Base-by-base conservation (phyloP, 2,888 invertebrate genomes). In the Plusia festucae region DNA sequence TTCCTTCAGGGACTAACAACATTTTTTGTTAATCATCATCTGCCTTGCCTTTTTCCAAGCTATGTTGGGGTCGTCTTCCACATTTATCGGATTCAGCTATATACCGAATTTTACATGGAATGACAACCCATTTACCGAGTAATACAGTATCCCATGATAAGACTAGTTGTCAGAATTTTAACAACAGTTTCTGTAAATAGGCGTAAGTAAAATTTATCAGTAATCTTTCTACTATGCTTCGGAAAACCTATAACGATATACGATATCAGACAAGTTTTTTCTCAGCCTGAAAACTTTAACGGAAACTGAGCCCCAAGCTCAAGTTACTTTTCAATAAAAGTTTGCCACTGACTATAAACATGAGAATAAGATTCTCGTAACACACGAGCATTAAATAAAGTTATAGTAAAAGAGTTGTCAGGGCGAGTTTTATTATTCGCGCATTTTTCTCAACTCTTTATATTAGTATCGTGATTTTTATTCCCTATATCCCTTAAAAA, bases 321-420 rank as follows among this genome's bases (percentile, higher is more conserved):
- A 6, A 32, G 15, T 13, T 34, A 34, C 59, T 59, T 65, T 51
- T 32, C 60, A 74, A 68, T 56, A 66, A 71, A 63, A 75, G 30
- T 67, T 67, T 63, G 51, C 40, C 61, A 60, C 27, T 53, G 65
- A 63, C 59, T 62, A 72, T 58, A 63, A 53, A 57, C 64, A 40
- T 55, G 52, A 54, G 60, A 63, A 40, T 53, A 70, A 58, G 51
- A 62, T 69, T 67, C 18, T 59, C 56, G 46, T 9, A 13, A 49
- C 18, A 49, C 40, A 18, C 6, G 34, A 34, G 4, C 46, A 20
- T 49, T 49, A 49, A 20, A 49, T 18, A 49, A 40, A 20, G 11
- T 49, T 46, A 18, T 16, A 44, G 16, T 16, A 2, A 16, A 46
- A 8, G 15, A 40, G 46, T 46, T 46, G 46, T 18, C 46, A 16